phyloP scores from a whole-genome alignment of 2,888 invertebrate genomes.

The Brenthis daphne region DNA sequence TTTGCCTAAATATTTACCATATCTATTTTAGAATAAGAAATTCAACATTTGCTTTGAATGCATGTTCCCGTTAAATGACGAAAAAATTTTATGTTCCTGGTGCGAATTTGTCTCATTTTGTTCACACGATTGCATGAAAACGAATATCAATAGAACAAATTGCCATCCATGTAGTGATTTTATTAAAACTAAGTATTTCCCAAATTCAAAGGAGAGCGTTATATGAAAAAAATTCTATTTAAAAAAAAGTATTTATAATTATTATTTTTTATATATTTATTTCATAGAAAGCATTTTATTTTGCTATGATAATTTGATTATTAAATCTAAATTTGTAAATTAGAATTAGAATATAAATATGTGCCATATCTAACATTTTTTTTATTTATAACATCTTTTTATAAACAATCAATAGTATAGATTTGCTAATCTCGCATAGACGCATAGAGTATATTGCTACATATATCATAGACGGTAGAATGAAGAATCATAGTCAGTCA shows the following conservation, averaged over 20 bases:
- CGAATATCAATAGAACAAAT: constrained; percentile 51
- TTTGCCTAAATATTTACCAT: background rate
- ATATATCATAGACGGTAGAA: no score
- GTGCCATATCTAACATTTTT: no score
- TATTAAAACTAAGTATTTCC: constrained; percentile 54
- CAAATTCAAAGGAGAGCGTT: constrained; percentile 21
- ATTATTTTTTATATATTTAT: background rate
- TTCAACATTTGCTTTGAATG: constrained; percentile 73
- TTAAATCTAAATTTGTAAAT: no score
- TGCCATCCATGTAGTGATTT: constrained; percentile 66
- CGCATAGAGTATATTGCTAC: no score
- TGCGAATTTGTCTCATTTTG: constrained; percentile 66
- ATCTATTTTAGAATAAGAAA: constrained; percentile 54
- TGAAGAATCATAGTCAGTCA: background rate
- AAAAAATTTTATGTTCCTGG: constrained; percentile 51
- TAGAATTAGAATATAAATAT: no score
- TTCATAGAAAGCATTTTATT: background rate
- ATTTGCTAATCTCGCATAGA: no score
- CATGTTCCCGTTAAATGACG: constrained; percentile 52
- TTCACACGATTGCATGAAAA: constrained; percentile 56
- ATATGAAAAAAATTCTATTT: background rate
- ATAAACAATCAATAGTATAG: no score
- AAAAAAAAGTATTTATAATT: background rate
- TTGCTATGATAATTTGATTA: background rate
- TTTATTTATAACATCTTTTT: no score